Evolutionary conservation across 2,888 invertebrate genomes (phyloP).

Genomic region (Rhimphoctona megacephalus): DNA sequence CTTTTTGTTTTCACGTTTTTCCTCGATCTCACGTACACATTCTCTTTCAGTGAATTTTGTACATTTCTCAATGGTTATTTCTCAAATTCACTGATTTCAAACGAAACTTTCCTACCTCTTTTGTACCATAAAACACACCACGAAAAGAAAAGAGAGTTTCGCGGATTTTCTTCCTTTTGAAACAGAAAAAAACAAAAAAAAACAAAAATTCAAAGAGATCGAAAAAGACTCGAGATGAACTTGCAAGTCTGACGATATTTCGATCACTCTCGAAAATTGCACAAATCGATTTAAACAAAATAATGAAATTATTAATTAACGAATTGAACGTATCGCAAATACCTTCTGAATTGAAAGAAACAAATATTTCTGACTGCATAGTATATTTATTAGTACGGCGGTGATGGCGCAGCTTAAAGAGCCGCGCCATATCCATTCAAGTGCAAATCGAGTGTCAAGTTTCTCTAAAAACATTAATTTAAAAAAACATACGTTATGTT

Average conservation of each 20-base stretch:
- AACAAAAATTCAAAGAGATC: not conserved
- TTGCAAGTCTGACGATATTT: slow-evolving; percentile 42
- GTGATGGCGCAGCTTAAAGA: slow-evolving; percentile 74
- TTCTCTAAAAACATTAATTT: slow-evolving; percentile 64
- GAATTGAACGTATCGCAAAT: slow-evolving; percentile 77
- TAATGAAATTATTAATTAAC: slow-evolving; percentile 19
- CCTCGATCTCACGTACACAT: not conserved
- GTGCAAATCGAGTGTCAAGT: slow-evolving; percentile 79
- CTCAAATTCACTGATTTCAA: not conserved
- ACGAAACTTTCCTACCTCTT: not conserved
- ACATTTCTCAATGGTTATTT: not conserved
- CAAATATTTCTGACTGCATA: slow-evolving; percentile 78
- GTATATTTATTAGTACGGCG: slow-evolving; percentile 82
- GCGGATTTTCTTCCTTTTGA: slow-evolving; percentile 19
- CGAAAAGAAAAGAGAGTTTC: slow-evolving; percentile 52
- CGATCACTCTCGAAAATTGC: slow-evolving; percentile 47
- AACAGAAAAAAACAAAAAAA: slow-evolving; percentile 9
- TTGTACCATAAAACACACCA: slow-evolving; percentile 2
- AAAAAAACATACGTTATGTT: not conserved
- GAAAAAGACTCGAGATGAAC: slow-evolving; percentile 20
- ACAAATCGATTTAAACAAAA: slow-evolving; percentile 45
- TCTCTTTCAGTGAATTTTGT: not conserved
- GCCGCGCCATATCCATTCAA: slow-evolving; percentile 73
- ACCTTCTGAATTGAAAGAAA: slow-evolving; percentile 75
- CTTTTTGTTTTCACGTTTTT: not conserved